Percentiles rank a stretch among this genome's conserved stretches.
These are phyloP conservation scores for Cairina moschata DNA, from an alignment of 2,113 vertebrate genomes.

Conservation along the genomic window DNA sequence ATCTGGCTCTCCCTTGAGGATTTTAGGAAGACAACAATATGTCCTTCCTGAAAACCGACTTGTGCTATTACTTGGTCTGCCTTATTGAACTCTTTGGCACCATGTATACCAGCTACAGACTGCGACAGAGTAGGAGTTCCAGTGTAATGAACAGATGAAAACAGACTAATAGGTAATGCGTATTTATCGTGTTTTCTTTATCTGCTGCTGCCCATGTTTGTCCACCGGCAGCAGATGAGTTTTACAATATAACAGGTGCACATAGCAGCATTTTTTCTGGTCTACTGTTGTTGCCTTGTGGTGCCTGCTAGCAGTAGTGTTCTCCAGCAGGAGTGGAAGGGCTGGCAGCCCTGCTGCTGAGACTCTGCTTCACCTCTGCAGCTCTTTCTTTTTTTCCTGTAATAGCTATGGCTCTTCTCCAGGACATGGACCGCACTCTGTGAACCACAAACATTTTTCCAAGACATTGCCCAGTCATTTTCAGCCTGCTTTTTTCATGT, in stretches of 20 bases:
- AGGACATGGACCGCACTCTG: not conserved
- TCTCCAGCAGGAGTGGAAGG: not conserved
- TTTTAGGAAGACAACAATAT: not conserved
- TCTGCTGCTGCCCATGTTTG: not conserved
- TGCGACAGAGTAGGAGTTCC: not conserved
- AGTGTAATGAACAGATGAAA: not conserved
- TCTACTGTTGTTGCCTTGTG: not conserved
- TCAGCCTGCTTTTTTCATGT: not conserved
- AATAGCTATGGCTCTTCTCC: not conserved
- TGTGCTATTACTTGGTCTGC: not conserved
- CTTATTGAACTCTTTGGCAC: not conserved
- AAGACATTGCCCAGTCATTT: not conserved
- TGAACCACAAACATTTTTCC: not conserved
- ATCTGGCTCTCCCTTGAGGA: not conserved
- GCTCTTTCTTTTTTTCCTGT: not conserved
- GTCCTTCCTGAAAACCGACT: not conserved
- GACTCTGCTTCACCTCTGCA: not conserved
- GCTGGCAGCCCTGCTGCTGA: not conserved
- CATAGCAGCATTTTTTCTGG: not conserved
- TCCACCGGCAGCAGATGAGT: not conserved
- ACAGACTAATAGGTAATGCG: not conserved
- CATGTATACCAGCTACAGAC: fast-evolving
- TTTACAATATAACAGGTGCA: not conserved
- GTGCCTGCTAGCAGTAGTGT: not conserved
- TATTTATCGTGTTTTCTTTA: not conserved